A percentile compares a stretch with the other conserved stretches of the same genome.
These are phyloP conservation scores for Ammospiza caudacuta DNA, from an alignment of 2,113 vertebrate genomes.

Conservation along the genomic window DNA sequence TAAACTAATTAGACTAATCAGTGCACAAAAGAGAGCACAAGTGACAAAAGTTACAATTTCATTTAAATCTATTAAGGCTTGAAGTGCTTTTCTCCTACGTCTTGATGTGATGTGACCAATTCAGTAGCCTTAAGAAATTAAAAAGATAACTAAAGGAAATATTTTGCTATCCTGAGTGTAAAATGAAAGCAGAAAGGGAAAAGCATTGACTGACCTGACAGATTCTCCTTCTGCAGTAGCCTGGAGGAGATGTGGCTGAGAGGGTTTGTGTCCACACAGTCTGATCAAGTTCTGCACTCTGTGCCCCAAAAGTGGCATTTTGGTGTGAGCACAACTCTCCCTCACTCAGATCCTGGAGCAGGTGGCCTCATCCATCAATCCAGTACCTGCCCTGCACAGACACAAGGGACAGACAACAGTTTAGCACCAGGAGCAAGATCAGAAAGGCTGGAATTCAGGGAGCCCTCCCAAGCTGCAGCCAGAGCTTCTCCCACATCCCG, in stretches of 20 bases:
- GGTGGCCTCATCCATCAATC: not conserved
- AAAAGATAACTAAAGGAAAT: not conserved
- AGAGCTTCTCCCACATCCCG: not conserved
- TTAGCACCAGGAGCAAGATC: not conserved
- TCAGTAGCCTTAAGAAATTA: not conserved
- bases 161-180: not conserved
- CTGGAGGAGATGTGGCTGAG: not conserved
- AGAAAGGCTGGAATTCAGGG: not conserved
- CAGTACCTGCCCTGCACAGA: not conserved
- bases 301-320: not conserved
- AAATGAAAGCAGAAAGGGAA: not conserved
- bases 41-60: not conserved
- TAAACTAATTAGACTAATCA: constrained; percentile 14
- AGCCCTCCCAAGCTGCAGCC: not conserved
- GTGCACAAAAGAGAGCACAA: not conserved
- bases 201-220: not conserved
- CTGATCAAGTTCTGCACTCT: not conserved
- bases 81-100: not conserved
- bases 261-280: not conserved
- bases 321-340: not conserved
- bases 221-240: not conserved
- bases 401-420: not conserved
- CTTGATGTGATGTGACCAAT: not conserved
- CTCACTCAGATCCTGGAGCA: not conserved
- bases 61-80: not conserved